Evolutionary conservation across 2,113 vertebrate genomes (phyloP), one percentile per base, ranked within the genome.

Genomic region (Podarcis raffonei): DNA sequence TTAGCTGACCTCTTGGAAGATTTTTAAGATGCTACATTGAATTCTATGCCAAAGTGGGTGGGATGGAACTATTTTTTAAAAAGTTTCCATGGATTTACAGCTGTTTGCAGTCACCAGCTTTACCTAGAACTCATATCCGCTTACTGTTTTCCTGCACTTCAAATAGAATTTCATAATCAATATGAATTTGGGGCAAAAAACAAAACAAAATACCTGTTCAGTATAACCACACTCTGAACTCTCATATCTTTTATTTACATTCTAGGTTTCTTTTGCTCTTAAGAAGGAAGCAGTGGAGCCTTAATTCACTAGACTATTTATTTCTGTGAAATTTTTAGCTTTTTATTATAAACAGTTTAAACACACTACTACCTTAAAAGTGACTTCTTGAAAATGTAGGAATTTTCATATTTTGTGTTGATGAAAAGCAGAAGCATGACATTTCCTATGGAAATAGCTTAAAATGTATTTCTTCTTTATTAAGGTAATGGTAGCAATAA

Each of bases 101-200:
- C 1, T 25, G 1, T 0, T 32, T 87, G 1, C 27, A 39, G 42
- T 22, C n/a, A 69, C 35, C 20, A 35, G 18, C 7, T 69, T 87
- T 57, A 30, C 30, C 22, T 9, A 76, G 68, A 5, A 59, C 35
- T 27, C 32, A 48, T 22, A 42, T 0, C 39, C 39, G 53, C 0
- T n/a, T 20, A 84, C 85, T 81, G 74, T 89, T 82, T 87, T 0
- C 27, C 23, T 35, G 23, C 3, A 6, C 81, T 82, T 30, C 48
- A 37, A 30, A 7, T 3, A 62, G n/a, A 53, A 6, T 37, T 89
- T 20, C n/a, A 76, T 84, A 65, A 20, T 37, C n/a, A 53, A 7
- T 4, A 0, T 2, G 0, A 4, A 0, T 12, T 0, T 0, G n/a
- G 0, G 15, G 0, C 37, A 32, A 1, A 23, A 37, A 1, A 2